Conservation (phyloP, 2,113 vertebrate genomes). For the Macquaria ambigua region DNA sequence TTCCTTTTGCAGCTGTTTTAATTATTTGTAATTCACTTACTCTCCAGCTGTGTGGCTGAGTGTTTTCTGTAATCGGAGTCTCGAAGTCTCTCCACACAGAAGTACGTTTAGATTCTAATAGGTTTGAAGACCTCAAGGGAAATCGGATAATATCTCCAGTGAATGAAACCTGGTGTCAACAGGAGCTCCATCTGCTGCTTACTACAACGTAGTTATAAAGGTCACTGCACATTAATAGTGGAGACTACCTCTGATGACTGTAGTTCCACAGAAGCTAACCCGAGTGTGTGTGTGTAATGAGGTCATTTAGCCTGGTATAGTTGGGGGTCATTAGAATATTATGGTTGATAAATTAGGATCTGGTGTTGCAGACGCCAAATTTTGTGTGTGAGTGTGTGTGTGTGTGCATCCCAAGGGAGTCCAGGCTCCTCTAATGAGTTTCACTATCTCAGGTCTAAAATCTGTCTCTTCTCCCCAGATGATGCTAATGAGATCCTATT, state of each 20-base stretch:
- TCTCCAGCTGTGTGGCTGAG: conserved; percentile 56
- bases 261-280: conserved; percentile 46
- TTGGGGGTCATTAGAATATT: conserved; percentile 69
- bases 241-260: conserved; percentile 31
- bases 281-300: conserved; percentile 58
- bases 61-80: neutral
- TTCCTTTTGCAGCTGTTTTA: conserved; percentile 60
- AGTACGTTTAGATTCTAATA: conserved; percentile 49
- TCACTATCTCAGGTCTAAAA: conserved; percentile 65
- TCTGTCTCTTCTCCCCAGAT: conserved; percentile 50
- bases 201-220: conserved; percentile 40
- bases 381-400: conserved; percentile 12
- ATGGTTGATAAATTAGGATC: conserved; percentile 74
- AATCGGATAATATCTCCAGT: conserved; percentile 36
- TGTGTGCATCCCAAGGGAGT: conserved; percentile 38
- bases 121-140: conserved; percentile 27
- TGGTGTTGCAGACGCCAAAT: conserved; percentile 37
- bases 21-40: conserved; percentile 55
- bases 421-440: conserved; percentile 67
- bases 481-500: conserved; percentile 68
- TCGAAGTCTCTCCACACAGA: conserved; percentile 38
- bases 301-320: conserved; percentile 64
- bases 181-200: conserved; percentile 46
- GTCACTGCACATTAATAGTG: conserved; percentile 45
- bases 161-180: conserved; percentile 47